Percentiles rank a stretch among this genome's conserved stretches.
These are phyloP conservation scores for Epinephelus malabaricus DNA, from an alignment of 2,797 vertebrate genomes.

Conservation along the genomic window DNA sequence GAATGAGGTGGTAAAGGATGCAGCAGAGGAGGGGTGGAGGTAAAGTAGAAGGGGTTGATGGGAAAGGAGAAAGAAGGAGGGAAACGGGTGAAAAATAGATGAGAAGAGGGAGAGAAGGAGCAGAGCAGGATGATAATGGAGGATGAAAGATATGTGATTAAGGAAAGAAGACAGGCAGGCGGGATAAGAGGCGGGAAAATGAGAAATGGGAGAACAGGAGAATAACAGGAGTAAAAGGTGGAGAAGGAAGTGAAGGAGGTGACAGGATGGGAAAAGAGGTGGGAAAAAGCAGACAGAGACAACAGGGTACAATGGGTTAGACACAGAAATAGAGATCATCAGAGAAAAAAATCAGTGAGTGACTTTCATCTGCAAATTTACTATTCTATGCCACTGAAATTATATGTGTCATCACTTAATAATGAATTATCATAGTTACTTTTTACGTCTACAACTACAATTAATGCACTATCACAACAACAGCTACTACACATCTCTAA, in stretches of 20 bases:
- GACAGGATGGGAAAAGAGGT: conserved; percentile 10
- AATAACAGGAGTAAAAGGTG: neutral
- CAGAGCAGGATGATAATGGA: neutral
- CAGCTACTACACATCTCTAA: conserved; percentile 50
- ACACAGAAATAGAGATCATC: conserved; percentile 47
- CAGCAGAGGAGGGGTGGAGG: neutral
- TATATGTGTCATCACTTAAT: neutral
- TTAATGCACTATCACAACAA: conserved; percentile 73
- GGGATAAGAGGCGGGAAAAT: neutral
- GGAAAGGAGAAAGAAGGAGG: neutral
- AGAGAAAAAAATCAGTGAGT: conserved; percentile 14
- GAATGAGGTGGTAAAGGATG: neutral
- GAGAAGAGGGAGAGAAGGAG: neutral
- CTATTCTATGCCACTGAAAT: neutral
- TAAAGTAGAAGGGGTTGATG: neutral
- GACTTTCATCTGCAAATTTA: conserved; percentile 3
- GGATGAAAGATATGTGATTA: neutral
- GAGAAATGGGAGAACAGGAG: neutral
- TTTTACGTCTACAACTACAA: conserved; percentile 51
- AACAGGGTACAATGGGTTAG: conserved; percentile 61
- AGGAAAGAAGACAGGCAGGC: neutral
- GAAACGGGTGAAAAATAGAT: neutral
- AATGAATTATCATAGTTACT: conserved; percentile 25
- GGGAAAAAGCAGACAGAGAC: conserved; percentile 70
- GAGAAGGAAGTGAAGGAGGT: conserved; percentile 12